These are phyloP conservation scores for Rhamnusium bicolor DNA, from an alignment of 2,888 invertebrate species.

Conservation along the genomic window DNA sequence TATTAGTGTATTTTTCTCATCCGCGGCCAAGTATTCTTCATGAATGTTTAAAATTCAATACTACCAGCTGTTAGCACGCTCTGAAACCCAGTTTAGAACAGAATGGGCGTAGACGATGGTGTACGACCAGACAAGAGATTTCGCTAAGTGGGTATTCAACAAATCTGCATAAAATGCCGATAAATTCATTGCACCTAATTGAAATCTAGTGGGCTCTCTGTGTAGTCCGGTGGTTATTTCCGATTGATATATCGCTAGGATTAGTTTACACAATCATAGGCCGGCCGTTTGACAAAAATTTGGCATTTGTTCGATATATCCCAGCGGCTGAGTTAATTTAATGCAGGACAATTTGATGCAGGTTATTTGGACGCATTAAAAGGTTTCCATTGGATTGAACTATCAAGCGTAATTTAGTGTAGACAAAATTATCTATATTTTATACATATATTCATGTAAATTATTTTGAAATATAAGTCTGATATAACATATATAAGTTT, in stretches of 20 bases:
- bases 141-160: conserved; percentile 43
- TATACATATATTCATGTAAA: background rate
- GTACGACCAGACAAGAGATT: conserved; percentile 32
- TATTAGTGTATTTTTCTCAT: background rate
- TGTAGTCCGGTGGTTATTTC: conserved; percentile 36
- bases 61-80: background rate
- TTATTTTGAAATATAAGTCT: too few species aligned
- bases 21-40: background rate
- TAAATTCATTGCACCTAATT: conserved; percentile 64
- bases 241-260: conserved; percentile 50
- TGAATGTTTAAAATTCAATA: background rate
- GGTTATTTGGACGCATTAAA: background rate
- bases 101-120: conserved; percentile 2
- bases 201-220: conserved; percentile 59
- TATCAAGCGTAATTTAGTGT: background rate
- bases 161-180: conserved; percentile 61
- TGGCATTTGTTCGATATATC: conserved; percentile 36
- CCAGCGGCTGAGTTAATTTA: conserved; percentile 12
- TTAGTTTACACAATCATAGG: conserved; percentile 39
- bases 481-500: too few species aligned
- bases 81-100: background rate
- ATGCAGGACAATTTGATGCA: background rate
- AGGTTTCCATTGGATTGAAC: background rate
- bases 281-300: conserved; percentile 43
- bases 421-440: background rate